Base-by-base conservation (phyloP, 2,113 vertebrate species). In the Hemiprocne comata region DNA sequence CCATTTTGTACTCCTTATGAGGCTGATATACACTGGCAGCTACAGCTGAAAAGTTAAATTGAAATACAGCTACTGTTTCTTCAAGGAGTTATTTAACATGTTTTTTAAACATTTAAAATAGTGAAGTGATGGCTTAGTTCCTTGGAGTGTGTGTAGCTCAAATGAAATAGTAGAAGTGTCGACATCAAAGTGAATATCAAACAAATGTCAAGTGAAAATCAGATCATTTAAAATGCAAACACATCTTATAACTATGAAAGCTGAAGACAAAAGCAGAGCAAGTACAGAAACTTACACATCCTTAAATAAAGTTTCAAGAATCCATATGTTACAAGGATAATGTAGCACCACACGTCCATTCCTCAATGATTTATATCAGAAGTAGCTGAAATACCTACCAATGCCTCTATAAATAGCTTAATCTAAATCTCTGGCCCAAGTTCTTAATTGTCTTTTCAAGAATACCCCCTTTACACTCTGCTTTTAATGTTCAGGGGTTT, bases 31-130 rank as follows among this genome's bases (percentile, higher is more conserved):
- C 44, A 42, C 19, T 69, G 69, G 36, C 46, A 94, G 13, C 53
- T 87, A 40, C 62, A 90, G 54, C 48, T 94, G 73, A 89, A 89
- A 94, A 95, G 34, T 87, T 62, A 95, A 57, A 90, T 46, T 90
- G 83, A 96, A 96, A 83, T 66, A 77, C 46, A 95, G 33, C 19
- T 71, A 61, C 48, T 85, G 3, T 78, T 86, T 93, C 93, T 96
- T 96, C 62, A 90, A 88, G 62, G 58, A 58, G 28, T 85, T 94
- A 89, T 84, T 95, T 94, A 55, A 89, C 46, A 65, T 90, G 75
- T 62, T 53, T 60, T 85, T 97, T 93, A 94, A 97, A 86, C 48
- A 95, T 74, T 94, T 66, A 70, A 74, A 94, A 81, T 51, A 90
- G 18, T 14, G 29, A 86, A 92, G 36, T 26, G 34, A 79, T 6